These are phyloP conservation scores for Stigmatopora argus DNA, from an alignment of 2,113 vertebrate species.

Conservation along the genomic window DNA sequence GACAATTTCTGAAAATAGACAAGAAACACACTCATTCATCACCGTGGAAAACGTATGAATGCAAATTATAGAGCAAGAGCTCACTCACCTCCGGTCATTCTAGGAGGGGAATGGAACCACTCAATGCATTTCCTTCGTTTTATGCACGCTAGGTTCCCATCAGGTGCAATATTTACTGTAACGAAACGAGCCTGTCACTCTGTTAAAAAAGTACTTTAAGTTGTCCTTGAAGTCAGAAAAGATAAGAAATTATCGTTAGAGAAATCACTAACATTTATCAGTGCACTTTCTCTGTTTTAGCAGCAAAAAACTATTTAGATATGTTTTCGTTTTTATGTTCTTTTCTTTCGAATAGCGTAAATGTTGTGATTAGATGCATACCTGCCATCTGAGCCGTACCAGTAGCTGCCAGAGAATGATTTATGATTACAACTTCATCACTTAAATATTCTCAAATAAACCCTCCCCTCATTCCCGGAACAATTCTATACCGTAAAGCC, in stretches of 20 bases:
- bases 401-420: constrained; percentile 8
- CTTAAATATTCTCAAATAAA: not conserved
- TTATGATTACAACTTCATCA: constrained; percentile 14
- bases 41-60: not conserved
- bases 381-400: constrained; percentile 24
- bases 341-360: not conserved
- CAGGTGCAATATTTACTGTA: constrained; percentile 7
- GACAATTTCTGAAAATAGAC: constrained; percentile 63
- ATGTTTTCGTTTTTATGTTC: not conserved
- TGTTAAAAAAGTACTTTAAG: not conserved
- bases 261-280: not conserved
- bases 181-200: not conserved
- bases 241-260: not conserved
- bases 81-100: constrained; percentile 60
- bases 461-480: constrained; percentile 61
- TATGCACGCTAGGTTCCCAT: not conserved
- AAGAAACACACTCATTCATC: not conserved
- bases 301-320: not conserved
- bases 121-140: constrained; percentile 38
- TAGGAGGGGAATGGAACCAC: constrained; percentile 27
- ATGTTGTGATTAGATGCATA: constrained; percentile 14
- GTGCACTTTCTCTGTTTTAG: not conserved
- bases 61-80: constrained; percentile 4
- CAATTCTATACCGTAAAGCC: constrained; percentile 33
- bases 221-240: not conserved